These are phyloP conservation scores for Sceloporus tristichus DNA, from an alignment of 2,113 vertebrate species.

Conservation along the genomic window DNA sequence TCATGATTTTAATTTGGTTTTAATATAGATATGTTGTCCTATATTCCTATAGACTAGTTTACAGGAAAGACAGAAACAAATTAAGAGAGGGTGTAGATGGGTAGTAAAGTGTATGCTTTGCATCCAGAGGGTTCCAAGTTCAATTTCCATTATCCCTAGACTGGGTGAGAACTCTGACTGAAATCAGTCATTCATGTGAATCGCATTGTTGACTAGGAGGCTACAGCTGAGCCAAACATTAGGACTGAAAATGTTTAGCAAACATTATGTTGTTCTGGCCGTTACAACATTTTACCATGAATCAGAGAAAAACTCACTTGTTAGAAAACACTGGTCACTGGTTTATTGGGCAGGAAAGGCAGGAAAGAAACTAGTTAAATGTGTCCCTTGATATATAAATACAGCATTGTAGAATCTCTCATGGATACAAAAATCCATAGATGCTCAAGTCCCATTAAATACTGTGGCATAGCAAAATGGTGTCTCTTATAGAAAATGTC, in stretches of 20 bases:
- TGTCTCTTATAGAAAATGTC: too few relatives aligned
- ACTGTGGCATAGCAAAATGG: too few relatives aligned
- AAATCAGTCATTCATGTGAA: neutral
- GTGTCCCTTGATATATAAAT: neutral
- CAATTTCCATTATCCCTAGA: too few relatives aligned
- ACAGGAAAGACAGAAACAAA: neutral
- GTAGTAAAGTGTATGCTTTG: too few relatives aligned
- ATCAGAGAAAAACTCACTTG: neutral
- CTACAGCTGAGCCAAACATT: slow-evolving; percentile 7
- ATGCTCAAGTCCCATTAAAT: too few relatives aligned
- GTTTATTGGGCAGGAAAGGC: neutral
- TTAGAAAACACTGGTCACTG: neutral
- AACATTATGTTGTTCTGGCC: neutral
- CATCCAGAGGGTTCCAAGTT: too few relatives aligned
- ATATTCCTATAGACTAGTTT: neutral
- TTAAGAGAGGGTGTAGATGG: too few relatives aligned
- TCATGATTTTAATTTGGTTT: neutral
- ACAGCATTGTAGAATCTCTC: too few relatives aligned
- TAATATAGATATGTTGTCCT: neutral
- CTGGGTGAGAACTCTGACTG: too few relatives aligned
- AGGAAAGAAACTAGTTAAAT: neutral
- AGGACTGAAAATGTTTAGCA: slow-evolving; percentile 1
- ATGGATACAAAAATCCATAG: too few relatives aligned
- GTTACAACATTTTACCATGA: neutral
- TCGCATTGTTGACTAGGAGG: neutral